Evolutionary conservation across 2,113 vertebrate species (phyloP).

Genomic region (Cephalopholis sonnerati): DNA sequence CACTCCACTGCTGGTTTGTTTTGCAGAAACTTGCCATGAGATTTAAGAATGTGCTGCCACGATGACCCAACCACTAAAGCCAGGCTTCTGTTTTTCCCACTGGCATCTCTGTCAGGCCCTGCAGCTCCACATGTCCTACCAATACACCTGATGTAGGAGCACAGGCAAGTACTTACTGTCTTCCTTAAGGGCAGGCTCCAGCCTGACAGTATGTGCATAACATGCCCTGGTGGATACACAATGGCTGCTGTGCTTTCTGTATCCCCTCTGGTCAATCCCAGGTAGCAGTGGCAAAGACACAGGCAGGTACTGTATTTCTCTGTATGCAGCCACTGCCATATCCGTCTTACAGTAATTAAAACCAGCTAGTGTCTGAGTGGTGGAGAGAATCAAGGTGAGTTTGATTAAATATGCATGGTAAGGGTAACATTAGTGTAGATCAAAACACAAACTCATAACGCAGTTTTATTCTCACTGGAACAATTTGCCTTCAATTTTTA

Average conservation of each 20-base stretch:
- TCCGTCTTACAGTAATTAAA: too few species aligned
- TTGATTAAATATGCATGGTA: too few species aligned
- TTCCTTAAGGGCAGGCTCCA: background rate
- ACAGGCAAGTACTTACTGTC: background rate
- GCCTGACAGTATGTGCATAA: background rate
- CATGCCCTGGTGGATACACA: background rate
- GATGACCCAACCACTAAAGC: background rate
- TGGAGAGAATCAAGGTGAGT: too few species aligned
- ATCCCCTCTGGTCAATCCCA: slow-evolving; percentile 3
- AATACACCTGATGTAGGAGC: background rate
- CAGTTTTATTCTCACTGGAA: too few species aligned
- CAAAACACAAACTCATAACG: too few species aligned
- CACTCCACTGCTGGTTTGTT: background rate
- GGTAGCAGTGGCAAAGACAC: background rate
- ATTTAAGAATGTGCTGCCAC: background rate
- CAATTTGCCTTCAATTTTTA: too few species aligned
- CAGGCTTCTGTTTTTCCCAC: background rate
- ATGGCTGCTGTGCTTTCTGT: background rate
- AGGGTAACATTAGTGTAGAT: too few species aligned
- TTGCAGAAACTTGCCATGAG: background rate
- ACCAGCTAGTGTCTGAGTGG: background rate
- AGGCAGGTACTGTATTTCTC: background rate
- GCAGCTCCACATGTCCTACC: background rate
- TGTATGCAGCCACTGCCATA: too few species aligned
- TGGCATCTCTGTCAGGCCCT: background rate